phyloP scores from a whole-genome alignment of 2,797 vertebrate species.

The Crax fasciolata region DNA sequence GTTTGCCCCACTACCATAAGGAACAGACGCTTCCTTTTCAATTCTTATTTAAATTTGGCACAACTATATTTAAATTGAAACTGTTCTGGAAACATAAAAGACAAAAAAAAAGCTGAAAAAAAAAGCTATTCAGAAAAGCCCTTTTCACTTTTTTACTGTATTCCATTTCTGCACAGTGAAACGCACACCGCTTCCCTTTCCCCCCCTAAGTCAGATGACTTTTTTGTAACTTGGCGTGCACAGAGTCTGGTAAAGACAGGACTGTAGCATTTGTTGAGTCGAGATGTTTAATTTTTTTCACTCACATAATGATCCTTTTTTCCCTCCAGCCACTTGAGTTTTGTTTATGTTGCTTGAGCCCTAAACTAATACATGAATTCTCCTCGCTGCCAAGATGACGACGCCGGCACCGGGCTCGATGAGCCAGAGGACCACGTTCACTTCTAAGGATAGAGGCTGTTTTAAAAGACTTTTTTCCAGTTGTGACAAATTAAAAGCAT shows the following conservation, averaged over 20 bases:
- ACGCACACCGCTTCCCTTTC: conserved; percentile 50
- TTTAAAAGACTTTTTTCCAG: conserved; percentile 39
- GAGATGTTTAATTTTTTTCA: conserved; percentile 82
- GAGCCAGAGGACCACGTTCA: background rate
- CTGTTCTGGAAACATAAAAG: conserved; percentile 64
- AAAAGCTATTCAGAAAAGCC: conserved; percentile 60
- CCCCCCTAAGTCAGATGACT: conserved; percentile 75
- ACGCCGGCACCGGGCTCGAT: background rate
- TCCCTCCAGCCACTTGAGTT: conserved; percentile 83
- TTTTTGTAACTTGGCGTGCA: conserved; percentile 65
- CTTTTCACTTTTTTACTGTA: conserved; percentile 82
- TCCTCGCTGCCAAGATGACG: conserved; percentile 46
- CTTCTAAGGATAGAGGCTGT: background rate
- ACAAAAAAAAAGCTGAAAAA: conserved; percentile 78
- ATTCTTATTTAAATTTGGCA: conserved; percentile 73
- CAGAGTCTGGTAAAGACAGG: conserved; percentile 80
- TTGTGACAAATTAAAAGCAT: conserved; percentile 36
- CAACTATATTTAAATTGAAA: conserved; percentile 35
- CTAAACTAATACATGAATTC: conserved; percentile 77
- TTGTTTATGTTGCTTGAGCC: conserved; percentile 84
- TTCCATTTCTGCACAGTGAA: conserved; percentile 39
- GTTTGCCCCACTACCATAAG: background rate
- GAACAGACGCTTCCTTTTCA: background rate
- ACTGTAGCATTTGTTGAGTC: conserved; percentile 78
- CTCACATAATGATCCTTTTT: conserved; percentile 86